These are phyloP conservation scores for Acanthaster planci DNA, from an alignment of 35 echinoderm and acorn worm genomes.

Conservation along the genomic window DNA sequence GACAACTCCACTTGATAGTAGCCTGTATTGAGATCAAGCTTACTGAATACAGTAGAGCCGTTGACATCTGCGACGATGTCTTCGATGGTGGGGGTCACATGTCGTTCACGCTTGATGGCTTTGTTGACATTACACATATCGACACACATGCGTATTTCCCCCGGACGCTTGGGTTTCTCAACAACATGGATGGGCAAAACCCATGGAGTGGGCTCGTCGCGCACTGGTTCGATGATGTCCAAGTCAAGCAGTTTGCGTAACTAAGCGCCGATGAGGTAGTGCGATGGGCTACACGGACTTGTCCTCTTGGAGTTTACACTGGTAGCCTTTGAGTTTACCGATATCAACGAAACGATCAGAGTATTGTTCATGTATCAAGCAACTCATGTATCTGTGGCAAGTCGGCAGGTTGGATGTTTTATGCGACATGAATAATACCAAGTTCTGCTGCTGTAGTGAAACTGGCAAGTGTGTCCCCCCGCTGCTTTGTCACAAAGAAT, in stretches of 20 bases:
- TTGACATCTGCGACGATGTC: slow-evolving; percentile 42
- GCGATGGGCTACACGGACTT: slow-evolving; percentile 23
- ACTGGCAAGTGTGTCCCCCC: slow-evolving; percentile 18
- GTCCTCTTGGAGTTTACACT: slow-evolving; percentile 44
- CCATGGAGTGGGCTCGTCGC: slow-evolving; percentile 25
- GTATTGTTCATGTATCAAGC: neutral
- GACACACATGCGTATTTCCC: slow-evolving; percentile 40
- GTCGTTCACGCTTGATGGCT: slow-evolving; percentile 45
- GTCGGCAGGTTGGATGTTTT: neutral
- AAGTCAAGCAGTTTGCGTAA: neutral
- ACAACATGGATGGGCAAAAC: slow-evolving; percentile 22
- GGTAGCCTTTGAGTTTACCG: slow-evolving; percentile 45
- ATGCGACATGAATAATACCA: slow-evolving; percentile 2
- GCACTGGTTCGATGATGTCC: slow-evolving; percentile 26
- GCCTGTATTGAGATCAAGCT: slow-evolving; percentile 22
- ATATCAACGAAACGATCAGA: no score
- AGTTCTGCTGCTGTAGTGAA: neutral
- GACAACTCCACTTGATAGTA: slow-evolving; percentile 70
- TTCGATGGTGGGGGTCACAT: slow-evolving; percentile 60
- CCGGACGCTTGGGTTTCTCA: slow-evolving; percentile 8
- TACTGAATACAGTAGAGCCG: no score
- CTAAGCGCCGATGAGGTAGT: no score
- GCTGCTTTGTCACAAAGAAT: neutral
- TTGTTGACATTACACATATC: slow-evolving; percentile 46
- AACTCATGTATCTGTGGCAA: neutral